Evolutionary conservation across 1,140 invertebrate species (phyloP), one percentile per base, ranked within the genome.

Genomic region (Drosophila varians): DNA sequence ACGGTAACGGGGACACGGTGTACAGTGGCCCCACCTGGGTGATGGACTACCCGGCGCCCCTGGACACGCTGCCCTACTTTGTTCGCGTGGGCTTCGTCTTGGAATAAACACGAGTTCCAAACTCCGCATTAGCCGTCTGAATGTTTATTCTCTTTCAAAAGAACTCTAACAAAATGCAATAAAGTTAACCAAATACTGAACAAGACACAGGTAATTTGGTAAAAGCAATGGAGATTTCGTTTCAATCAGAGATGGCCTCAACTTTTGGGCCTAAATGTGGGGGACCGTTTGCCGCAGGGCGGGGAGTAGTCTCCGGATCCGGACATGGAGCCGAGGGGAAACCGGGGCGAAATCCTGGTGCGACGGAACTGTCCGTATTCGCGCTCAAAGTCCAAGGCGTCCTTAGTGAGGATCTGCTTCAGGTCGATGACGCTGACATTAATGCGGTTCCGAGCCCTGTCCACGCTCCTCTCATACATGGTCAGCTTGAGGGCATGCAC

Each of bases 11-110:
- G 2, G 72, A 90, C 8, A 70, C 58, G 1, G 76, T 91, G 0
- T 92, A 94, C 45, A 82, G 70, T 8, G 96, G 96, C 7, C 94
- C 94, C 4, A 87, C 65, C 1, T 96, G 95, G 95, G 31, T 96
- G 0, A 92, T 90, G 54, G 90, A 94, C 66, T 95, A 96, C 79
- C 74, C 92, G 0, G 96, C 94, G 3, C 93, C 94, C 1, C 78
- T 97, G 7, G 90, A 94, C 57, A 90, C 92, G 0, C 82, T 96
- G 25, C 95, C 95, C 0, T 95, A 93, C 91, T 96, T 95, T 77
- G 76, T 89, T 34, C 89, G 86, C 25, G 77, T 74, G 8, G 79
- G 80, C 2, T 77, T 77, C 3, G 12, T 48, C 18, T 14, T 82
- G 53, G 38, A 68, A 9, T 87, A 66, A 14, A 26, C 2, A 4